Percentiles rank a stretch among this genome's conserved stretches.
Evolutionary conservation across 2,113 vertebrate species (phyloP).

Genomic region (Proteles cristata): DNA sequence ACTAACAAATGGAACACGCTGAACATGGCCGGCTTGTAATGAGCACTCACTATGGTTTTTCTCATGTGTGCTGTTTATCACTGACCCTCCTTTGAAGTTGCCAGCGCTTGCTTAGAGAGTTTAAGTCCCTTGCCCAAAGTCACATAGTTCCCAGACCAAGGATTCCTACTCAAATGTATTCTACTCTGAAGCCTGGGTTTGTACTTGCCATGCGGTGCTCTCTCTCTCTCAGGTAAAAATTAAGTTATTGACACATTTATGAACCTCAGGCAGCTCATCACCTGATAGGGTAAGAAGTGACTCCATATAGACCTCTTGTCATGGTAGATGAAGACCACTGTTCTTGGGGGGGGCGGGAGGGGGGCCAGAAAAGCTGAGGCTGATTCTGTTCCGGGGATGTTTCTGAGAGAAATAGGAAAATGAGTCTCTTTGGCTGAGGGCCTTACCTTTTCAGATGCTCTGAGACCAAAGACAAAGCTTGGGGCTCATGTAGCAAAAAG

Average conservation of each 20-base stretch:
- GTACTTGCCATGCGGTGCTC: neutral
- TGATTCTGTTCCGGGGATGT: neutral
- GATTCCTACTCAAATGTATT: neutral
- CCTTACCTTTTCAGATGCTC: neutral
- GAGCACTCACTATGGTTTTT: too few relatives aligned
- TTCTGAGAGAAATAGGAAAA: neutral
- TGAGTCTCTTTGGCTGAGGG: neutral
- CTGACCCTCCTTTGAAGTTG: neutral
- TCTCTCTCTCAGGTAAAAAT: neutral
- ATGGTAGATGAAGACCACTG: accelerated
- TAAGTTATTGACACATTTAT: neutral
- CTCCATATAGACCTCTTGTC: neutral
- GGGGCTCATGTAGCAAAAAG: neutral
- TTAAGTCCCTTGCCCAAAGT: neutral
- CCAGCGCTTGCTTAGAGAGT: neutral
- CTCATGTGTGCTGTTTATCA: neutral
- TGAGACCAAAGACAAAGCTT: neutral
- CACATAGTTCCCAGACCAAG: neutral
- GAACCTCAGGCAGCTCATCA: neutral
- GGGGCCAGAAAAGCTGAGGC: neutral
- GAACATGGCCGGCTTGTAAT: neutral
- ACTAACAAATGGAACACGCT: neutral
- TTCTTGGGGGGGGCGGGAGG: neutral
- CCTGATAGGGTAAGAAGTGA: neutral
- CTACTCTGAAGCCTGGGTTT: neutral